Evolutionary conservation across 2,113 vertebrate species (phyloP), one percentile per base, ranked within the genome.

Genomic region (Propithecus coquereli): DNA sequence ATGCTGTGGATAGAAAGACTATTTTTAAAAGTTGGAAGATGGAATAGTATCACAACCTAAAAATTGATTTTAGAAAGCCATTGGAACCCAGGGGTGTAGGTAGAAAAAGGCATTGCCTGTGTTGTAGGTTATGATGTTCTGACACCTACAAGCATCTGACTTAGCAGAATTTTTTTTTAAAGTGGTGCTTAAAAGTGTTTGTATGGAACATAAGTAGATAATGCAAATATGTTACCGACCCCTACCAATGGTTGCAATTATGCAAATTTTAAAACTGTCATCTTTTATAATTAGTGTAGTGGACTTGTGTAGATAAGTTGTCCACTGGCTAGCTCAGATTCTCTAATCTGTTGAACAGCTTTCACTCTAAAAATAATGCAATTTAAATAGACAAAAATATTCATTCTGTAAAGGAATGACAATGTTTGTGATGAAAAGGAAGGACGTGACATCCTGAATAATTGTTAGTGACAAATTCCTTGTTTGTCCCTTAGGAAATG

Each of bases 151-250:
- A 98, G 98, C 98, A 98, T 98, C 98, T 98, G 98, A 98, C 98
- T 98, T 98, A 95, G 97, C 98, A 98, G 98, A 98, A 98, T 98
- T 98, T 98, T 98, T 87, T 98, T 98, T 97, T 93, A 97, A 98
- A 99, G 98, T 98, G 98, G 98, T 98, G 97, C 98, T 99, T 99
- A 97, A 98, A 98, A 99, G 97, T 98, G 98, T 98, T 98, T 98
- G 98, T 98, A 98, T 98, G 98, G 98, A 98, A 98, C 98, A 97
- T 98, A 99, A 99, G 98, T 98, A 98, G 98, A 98, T 99, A 99
- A 99, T 99, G 98, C 98, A 99, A 99, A 99, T 99, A 99, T 98
- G 98, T 99, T 99, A 98, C 98, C 95, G 98, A 99, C 98, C 98
- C 98, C 98, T 98, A 98, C 97, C 98, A 98, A 97, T 97, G 98